A percentile compares a stretch with the other conserved stretches of the same genome.
Conservation (phyloP, 2,113 vertebrate species). For the Gopherus flavomarginatus region DNA sequence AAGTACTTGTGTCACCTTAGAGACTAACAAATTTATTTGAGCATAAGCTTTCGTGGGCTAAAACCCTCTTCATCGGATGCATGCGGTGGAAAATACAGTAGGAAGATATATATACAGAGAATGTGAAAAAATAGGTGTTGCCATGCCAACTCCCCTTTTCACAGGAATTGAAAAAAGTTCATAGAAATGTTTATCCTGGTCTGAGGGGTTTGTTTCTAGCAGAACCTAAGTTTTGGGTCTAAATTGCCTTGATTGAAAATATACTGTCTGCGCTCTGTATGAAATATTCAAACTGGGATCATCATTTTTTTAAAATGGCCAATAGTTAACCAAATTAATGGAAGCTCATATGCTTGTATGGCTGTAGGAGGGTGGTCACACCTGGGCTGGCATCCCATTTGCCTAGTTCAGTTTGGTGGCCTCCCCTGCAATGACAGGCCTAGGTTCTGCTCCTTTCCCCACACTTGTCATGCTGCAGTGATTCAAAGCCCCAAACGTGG, state of each 20-base stretch:
- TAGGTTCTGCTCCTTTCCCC: not conserved
- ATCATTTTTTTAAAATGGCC: not conserved
- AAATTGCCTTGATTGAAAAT: not conserved
- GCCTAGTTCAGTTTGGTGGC: not conserved
- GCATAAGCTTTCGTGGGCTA: too few relatives aligned
- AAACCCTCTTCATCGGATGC: too few relatives aligned
- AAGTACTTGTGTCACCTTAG: too few relatives aligned
- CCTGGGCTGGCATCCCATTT: accelerated
- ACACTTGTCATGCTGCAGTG: accelerated
- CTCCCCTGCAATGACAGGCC: accelerated
- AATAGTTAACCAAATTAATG: not conserved
- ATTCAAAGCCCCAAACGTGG: not conserved
- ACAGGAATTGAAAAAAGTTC: not conserved
- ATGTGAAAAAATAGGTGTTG: too few relatives aligned
- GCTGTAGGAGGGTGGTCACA: accelerated
- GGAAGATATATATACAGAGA: too few relatives aligned
- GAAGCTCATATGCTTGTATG: accelerated
- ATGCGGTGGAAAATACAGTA: too few relatives aligned
- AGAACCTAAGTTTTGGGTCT: not conserved
- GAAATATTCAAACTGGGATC: not conserved
- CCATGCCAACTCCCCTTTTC: not conserved
- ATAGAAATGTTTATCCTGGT: not conserved
- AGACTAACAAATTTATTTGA: too few relatives aligned
- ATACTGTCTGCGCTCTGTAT: accelerated
- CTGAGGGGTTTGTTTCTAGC: not conserved